Evolutionary conservation across 2,888 invertebrate genomes (phyloP), one percentile per base, ranked within the genome.

Genomic region (Cylloceria caligata): DNA sequence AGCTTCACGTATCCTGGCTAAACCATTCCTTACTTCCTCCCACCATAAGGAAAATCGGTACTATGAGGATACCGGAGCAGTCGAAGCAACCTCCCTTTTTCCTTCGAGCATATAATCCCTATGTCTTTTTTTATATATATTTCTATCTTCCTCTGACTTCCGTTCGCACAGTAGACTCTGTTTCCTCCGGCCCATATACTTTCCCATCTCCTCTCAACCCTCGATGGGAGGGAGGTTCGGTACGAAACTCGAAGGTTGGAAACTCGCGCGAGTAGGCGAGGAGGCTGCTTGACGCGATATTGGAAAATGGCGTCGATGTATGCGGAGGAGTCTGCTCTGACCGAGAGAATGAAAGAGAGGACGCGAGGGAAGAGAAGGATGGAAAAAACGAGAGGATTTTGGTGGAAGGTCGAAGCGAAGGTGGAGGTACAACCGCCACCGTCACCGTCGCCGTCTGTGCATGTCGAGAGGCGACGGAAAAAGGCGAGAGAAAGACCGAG

Each of bases 241-340:
- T 65, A 74, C 47, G 74, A 72, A 77, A 65, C 65, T 69, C 72
- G 77, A 65, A 64, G 80, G 74, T 65, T 71, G 75, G 62, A 49
- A 62, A 83, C 52, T 60, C 60, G 49, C 62, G 75, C 81, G 87
- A 85, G 84, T 83, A 83, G 84, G 86, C 79, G 85, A 80, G 78
- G 84, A 80, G 85, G 81, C 83, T 86, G 88, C 88, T 90, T 89
- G 89, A 89, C 88, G 90, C 86, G 91, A 91, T 90, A 91, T 91
- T 91, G 92, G 91, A 92, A 92, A 92, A 92, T 92, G 92, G 92
- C 91, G 92, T 88, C 90, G 87, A 87, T 88, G 88, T 90, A 87
- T 89, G 90, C 83, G 88, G 87, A 86, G 88, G 83, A 84, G 80
- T 86, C 80, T 78, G 83, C 78, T 84, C 77, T 75, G 78, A 74